Conservation (phyloP, 2,797 vertebrate species). For the Myripristis murdjan region DNA sequence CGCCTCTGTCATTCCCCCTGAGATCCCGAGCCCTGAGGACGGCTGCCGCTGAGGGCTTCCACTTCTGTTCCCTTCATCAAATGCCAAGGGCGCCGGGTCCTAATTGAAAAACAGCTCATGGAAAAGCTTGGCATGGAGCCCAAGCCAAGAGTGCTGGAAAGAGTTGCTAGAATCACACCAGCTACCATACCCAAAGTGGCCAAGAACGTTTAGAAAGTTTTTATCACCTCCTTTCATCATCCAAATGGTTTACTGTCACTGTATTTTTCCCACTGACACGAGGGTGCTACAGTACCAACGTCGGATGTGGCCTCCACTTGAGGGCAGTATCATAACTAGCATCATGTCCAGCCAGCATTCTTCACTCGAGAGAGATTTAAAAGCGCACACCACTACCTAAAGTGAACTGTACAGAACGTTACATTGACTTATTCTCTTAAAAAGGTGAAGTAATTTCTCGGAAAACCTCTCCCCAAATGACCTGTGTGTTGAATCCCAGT, state of each 20-base stretch:
- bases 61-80: slow-evolving; percentile 63
- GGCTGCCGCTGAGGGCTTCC: slow-evolving; percentile 47
- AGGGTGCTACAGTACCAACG: slow-evolving; percentile 24
- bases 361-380: slow-evolving; percentile 32
- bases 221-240: slow-evolving; percentile 67
- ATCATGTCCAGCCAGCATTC: slow-evolving; percentile 25
- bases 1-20: slow-evolving; percentile 62
- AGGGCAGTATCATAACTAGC: slow-evolving; percentile 71
- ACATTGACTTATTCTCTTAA: slow-evolving; percentile 36
- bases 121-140: slow-evolving; percentile 62
- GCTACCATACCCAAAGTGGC: slow-evolving; percentile 66
- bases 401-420: slow-evolving; percentile 34
- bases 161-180: slow-evolving; percentile 66
- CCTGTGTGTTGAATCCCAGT: slow-evolving; percentile 42
- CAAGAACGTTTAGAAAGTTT: slow-evolving; percentile 56
- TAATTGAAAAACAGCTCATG: slow-evolving; percentile 69
- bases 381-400: slow-evolving; percentile 44
- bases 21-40: slow-evolving; percentile 45
- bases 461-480: slow-evolving; percentile 70
- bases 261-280: slow-evolving; percentile 29
- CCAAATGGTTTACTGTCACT: slow-evolving; percentile 52
- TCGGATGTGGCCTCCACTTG: slow-evolving; percentile 66
- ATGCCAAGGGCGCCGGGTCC: slow-evolving; percentile 59
- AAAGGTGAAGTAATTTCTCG: slow-evolving; percentile 56
- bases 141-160: slow-evolving; percentile 62